Conservation (phyloP, 2,113 vertebrate genomes). For the Coracopsis vasa region DNA sequence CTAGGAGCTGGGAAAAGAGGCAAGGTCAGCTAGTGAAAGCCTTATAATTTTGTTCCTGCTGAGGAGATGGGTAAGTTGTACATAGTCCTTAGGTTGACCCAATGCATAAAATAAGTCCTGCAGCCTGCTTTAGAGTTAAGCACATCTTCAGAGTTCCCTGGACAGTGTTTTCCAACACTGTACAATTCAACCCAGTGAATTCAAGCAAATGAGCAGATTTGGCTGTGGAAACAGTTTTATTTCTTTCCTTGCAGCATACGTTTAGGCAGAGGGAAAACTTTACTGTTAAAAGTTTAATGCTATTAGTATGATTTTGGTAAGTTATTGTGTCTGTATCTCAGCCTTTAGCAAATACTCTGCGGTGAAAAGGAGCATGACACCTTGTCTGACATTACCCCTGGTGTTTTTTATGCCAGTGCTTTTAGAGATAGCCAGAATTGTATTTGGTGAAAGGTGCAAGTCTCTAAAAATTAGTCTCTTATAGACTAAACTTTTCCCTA, state of each 20-base stretch:
- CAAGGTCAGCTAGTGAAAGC: not conserved
- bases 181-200: not conserved
- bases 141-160: not conserved
- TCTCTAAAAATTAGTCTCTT: not conserved
- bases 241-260: not conserved
- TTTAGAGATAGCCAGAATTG: not conserved
- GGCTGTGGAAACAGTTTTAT: not conserved
- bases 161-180: conserved; percentile 10
- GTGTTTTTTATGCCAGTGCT: not conserved
- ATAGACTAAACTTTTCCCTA: not conserved
- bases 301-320: not conserved
- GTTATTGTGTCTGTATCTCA: not conserved
- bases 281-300: not conserved
- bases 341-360: not conserved
- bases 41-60: not conserved
- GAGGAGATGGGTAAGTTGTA: not conserved
- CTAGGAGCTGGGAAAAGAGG: not conserved
- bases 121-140: conserved; percentile 34
- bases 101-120: not conserved
- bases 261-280: not conserved
- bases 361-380: not conserved
- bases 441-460: not conserved
- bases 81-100: not conserved
- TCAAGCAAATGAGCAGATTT: not conserved
- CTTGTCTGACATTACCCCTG: not conserved